Evolutionary conservation across 2,113 vertebrate species (phyloP), one percentile per base, ranked within the genome.

Genomic region (Pithys albifrons): DNA sequence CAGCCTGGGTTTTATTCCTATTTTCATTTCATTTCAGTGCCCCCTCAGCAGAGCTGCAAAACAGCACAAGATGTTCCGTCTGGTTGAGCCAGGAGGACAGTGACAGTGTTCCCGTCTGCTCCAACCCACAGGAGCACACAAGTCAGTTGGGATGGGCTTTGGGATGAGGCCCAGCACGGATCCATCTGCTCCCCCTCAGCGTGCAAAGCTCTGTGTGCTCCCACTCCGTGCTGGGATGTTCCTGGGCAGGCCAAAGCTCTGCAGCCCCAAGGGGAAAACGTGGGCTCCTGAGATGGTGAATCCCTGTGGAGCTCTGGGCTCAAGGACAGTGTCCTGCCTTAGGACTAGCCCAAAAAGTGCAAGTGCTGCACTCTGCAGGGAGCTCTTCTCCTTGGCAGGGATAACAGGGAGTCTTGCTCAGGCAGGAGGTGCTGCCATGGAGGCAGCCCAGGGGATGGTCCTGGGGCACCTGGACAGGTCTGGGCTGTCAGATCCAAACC

Each of bases 221-320:
- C 48, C 49, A 18, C 16, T 19, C 55, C 12, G 5, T 1, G 2
- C 37, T 17, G 55, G 55, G 70, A 39, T 37, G 31, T 24, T 75
- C 62, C 70, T 27, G 22, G 45, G 57, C 37, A 46, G 24, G 64
- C 24, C 57, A 52, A 39, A 88, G 57, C 51, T 29, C 77, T 51
- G 8, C 64, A 76, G 49, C 9, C 19, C 39, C 20, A 4, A 33
- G 6, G 9, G 17, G 5, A 54, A 11, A 2, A 0, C 0, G 3
- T 2, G 39, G 39, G 25, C 6, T 67, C 17, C 52, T 5, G 22
- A 54, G n/a, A 18, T 12, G n/a, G 13, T 25, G 35, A n/a, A 33
- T 37, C 55, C 7, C 79, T 3, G 3, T 2, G 9, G 12, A n/a
- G 66, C 51, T 66, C 66, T 29, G 59, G 17, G n/a, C n/a, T n/a